Conservation (phyloP, 2,113 vertebrate species). For the Lipotes vexillifer region DNA sequence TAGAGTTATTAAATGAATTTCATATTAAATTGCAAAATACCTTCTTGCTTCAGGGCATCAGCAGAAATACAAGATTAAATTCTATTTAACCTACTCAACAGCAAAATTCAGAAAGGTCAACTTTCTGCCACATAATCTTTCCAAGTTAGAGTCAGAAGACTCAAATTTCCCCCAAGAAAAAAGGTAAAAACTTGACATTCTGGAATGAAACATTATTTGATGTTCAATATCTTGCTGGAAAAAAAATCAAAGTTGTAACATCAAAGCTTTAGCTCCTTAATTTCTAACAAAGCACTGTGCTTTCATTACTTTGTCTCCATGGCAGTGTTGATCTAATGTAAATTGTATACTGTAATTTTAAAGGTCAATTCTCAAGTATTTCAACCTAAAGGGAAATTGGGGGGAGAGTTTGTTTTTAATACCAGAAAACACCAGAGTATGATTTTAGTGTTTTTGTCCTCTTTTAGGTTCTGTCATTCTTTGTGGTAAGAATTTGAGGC, state of each 20-base stretch:
- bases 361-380: slow-evolving; percentile 27
- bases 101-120: slow-evolving; percentile 13
- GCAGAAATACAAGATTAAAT: not conserved
- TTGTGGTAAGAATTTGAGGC: not conserved
- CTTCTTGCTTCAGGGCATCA: not conserved
- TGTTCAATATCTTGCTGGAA: not conserved
- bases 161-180: not conserved
- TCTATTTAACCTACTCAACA: not conserved
- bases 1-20: not conserved
- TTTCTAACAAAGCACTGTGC: slow-evolving; percentile 35
- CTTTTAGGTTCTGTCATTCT: not conserved
- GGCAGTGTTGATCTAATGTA: not conserved
- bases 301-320: not conserved
- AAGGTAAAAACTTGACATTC: slow-evolving; percentile 16
- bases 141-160: not conserved
- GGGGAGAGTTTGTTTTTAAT: not conserved
- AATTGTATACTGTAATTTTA: not conserved
- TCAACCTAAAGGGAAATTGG: not conserved
- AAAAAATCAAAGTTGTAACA: not conserved
- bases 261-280: not conserved
- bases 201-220: not conserved
- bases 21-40: not conserved
- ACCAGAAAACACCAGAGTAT: not conserved
- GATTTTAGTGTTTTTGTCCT: not conserved
- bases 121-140: not conserved